These are phyloP conservation scores for Lepeophtheirus nordmannii DNA, from an alignment of 2,888 invertebrate species.

Conservation along the genomic window DNA sequence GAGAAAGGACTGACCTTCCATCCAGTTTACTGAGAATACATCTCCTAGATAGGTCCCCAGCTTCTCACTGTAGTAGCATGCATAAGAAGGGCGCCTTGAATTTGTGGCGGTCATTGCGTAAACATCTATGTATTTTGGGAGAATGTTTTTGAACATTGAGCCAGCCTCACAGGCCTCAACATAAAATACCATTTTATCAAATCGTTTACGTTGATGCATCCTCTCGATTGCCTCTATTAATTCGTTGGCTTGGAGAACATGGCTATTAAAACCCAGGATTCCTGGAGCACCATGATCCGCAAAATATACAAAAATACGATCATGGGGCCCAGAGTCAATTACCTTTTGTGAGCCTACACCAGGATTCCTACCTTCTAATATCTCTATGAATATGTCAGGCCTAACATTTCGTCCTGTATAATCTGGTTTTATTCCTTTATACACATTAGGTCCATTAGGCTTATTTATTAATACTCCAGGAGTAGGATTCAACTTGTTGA, in stretches of 20 bases:
- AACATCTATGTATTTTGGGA: conserved; percentile 32
- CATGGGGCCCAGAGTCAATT: conserved; percentile 41
- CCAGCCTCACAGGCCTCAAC: conserved; percentile 48
- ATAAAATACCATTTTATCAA: conserved; percentile 42
- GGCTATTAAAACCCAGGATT: conserved; percentile 40
- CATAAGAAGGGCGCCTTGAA: conserved; percentile 43
- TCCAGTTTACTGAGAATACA: conserved; percentile 39
- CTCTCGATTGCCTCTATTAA: conserved; percentile 29
- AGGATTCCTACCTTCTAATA: conserved; percentile 40
- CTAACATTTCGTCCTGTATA: conserved; percentile 41
- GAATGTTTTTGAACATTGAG: conserved; percentile 40
- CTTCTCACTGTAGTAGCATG: conserved; percentile 42
- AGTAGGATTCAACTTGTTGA: conserved; percentile 40
- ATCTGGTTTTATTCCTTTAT: conserved; percentile 42
- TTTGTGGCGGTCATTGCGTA: conserved; percentile 46
- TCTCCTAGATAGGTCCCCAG: conserved; percentile 43
- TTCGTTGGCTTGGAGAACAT: conserved; percentile 33
- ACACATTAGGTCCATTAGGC: conserved; percentile 43
- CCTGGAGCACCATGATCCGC: conserved; percentile 47
- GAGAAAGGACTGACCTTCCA: conserved; percentile 8
- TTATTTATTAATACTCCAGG: conserved; percentile 43
- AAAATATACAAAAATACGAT: conserved; percentile 46
- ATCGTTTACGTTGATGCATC: conserved; percentile 12
- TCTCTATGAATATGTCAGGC: conserved; percentile 41
- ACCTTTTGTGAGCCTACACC: conserved; percentile 41